Base-by-base conservation (phyloP, 2,888 invertebrate genomes). In the Rotaria sp. region DNA sequence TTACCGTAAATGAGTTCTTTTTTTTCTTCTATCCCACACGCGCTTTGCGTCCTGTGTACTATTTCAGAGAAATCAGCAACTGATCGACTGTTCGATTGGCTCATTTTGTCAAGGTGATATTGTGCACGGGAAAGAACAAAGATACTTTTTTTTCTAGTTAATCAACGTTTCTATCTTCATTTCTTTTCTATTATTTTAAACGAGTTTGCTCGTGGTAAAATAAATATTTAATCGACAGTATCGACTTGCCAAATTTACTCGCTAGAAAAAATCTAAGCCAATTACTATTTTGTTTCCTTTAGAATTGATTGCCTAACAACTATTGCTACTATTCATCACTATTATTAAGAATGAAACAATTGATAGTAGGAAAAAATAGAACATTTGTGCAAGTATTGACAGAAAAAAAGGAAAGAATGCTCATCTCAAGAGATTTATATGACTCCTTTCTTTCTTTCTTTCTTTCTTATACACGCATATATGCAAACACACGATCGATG, bases 401-500 rank as follows among this genome's bases (percentile, higher is more conserved):
- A 67, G 30, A 67, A 35, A 67, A 35, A 67, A 67, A 67, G 35
- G 10, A 67, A 67, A 67, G 67, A 67, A 35, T 67, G 67, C 67
- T 67, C 67, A 67, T 67, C 67, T 67, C 67, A 30, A 67, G 67
- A 67, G 67, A 67, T 67, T 35, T 67, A 67, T 67, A 67, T 67
- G 30, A 35, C 26, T 35, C 67, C 35, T 67, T 67, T 67, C 67
- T 67, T 67, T 59, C 59, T 30, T 59, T 30, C 30, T 59, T 59
- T 30, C n/a, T 57, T 24, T 26, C 30, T 30, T 59, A 13, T 30
- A 67, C 13, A 30, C 15, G 35, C 67, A 67, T n/a, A n/a, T n/a
- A n/a, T n/a, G n/a, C 67, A 67, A 11, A 30, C 67, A 35, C 18
- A 67, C 67, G 21, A 67, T 38, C 35, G 67, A 67, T 67, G 35